A percentile compares a stretch with the other conserved stretches of the same genome.
These are phyloP conservation scores for Papilio aristodemus DNA, from an alignment of 1,140 invertebrate genomes.

Conservation along the genomic window DNA sequence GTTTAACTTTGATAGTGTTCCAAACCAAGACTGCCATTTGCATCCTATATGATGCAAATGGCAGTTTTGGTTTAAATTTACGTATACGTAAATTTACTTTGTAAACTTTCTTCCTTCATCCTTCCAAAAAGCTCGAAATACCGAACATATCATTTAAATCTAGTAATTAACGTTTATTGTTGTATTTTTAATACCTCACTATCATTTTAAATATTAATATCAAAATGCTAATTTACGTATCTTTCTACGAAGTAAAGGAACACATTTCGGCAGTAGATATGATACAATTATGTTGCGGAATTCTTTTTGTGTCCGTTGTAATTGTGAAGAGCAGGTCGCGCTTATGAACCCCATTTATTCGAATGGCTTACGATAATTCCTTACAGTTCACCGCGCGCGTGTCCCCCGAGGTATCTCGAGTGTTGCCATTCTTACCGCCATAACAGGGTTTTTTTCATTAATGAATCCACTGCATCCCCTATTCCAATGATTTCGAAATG, in stretches of 20 bases:
- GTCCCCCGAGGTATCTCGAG: slow-evolving; percentile 29
- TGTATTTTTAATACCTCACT: too few relatives aligned
- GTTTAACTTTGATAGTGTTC: too few relatives aligned
- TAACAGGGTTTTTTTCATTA: slow-evolving; percentile 33
- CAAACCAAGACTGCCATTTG: too few relatives aligned
- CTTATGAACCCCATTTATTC: slow-evolving; percentile 32
- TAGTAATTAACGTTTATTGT: too few relatives aligned
- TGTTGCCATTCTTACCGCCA: slow-evolving; percentile 26
- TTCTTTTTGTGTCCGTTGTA: slow-evolving; percentile 23
- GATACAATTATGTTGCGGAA: slow-evolving; percentile 22
- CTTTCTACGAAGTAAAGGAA: background rate
- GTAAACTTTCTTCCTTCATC: too few relatives aligned
- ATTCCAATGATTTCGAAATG: slow-evolving; percentile 16
- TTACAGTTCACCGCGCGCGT: slow-evolving; percentile 27
- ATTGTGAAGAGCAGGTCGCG: slow-evolving; percentile 30
- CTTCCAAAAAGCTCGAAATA: too few relatives aligned
- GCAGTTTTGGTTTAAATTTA: too few relatives aligned
- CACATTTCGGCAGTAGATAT: slow-evolving; percentile 2
- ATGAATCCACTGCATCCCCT: slow-evolving; percentile 12
- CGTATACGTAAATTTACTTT: too few relatives aligned
- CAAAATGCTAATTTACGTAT: slow-evolving; percentile 2
- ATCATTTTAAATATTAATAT: too few relatives aligned
- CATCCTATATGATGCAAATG: too few relatives aligned
- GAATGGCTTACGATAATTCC: slow-evolving; percentile 28
- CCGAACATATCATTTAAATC: too few relatives aligned